Base-by-base conservation (phyloP, 2,113 vertebrate genomes). In the Clarias batrachus region DNA sequence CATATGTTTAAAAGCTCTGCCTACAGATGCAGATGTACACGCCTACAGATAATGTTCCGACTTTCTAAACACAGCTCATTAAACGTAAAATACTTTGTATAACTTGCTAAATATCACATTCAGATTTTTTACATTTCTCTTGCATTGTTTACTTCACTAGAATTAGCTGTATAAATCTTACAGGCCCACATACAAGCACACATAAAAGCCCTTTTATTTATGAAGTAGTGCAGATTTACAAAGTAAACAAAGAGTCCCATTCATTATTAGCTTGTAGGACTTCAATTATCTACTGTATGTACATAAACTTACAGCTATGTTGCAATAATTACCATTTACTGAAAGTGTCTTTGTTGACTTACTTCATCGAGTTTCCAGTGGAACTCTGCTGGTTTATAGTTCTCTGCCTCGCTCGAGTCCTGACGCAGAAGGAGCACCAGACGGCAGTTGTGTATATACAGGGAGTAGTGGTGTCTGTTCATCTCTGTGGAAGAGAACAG, bases 361-460 rank as follows among this genome's bases (percentile, higher is more conserved):
- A 97, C 98, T 94, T 99, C 97, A n/a, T 96, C 96, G 0, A 99
- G 90, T 60, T 99, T 99, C 98, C 98, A 99, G 94, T 99, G 98
- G 81, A 99, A 99, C 86, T 99, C 98, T 0, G 98, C 97, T 3
- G 98, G 97, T 88, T 94, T 97, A 92, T 97, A 99, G 6, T 93
- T 94, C 82, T 96, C 97, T 0, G 95, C 95, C 88, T 96, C 96
- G 0, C 95, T 92, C 1, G 97, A 96, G 0, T 98, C 97, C 91
- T 99, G 97, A 25, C 97, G 97, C 83, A 99, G 94, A 52, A 99
- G 97, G 87, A 99, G 96, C 12, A 97, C 94, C 0, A 99, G 94
- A 3, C 96, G 94, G 91, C 98, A 99, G 93, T 96, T 99, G 89
- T 99, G 97, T 12, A 99, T 93, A 0, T 97, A 99, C 1, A 99